Evolutionary conservation across 2,888 invertebrate species (phyloP), one percentile per base, ranked within the genome.

Genomic region (Aromia moschata): DNA sequence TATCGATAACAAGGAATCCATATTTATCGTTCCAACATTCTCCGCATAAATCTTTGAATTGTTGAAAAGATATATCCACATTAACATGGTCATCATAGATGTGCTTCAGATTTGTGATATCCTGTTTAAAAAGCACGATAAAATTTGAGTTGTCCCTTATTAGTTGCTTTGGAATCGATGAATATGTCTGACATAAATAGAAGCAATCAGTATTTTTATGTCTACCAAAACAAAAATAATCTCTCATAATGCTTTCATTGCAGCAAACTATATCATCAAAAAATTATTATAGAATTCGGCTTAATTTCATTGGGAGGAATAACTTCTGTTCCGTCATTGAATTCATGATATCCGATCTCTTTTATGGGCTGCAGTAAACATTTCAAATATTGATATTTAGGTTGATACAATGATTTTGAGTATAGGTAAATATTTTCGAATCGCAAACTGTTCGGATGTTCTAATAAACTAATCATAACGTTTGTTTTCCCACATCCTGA

Each of bases 51-150:
- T 51, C 31, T 20, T 20, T 49, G 25, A 57, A 52, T 30, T 18
- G n/a, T 33, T 58, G 46, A 40, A 53, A 58, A 10, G n/a, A 11
- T 46, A 58, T 58, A 40, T 58, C 58, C 12, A 15, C 33, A 17
- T 38, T 18, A 18, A 53, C 43, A 20, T 53, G 17, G 9, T 53
- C 53, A 11, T 56, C 36, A 46, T 36, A 58, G 38, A 51, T 51
- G 40, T 55, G 55, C 30, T 58, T 58, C 31, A 62, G 20, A 56
- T 58, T 58, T 5, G 53, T 38, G 25, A 54, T 60, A 47, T 65
- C 65, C 38, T 58, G 60, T 72, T 74, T 41, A 61, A 76, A 67
- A 74, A 79, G 56, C 74, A 74, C 58, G 62, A 70, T 5, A 74
- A 75, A 30, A 60, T 58, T 58, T 1, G 37, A 36, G 18, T 62